These are phyloP conservation scores for Peucedramus taeniatus DNA, from an alignment of 2,113 vertebrate genomes.

Conservation along the genomic window DNA sequence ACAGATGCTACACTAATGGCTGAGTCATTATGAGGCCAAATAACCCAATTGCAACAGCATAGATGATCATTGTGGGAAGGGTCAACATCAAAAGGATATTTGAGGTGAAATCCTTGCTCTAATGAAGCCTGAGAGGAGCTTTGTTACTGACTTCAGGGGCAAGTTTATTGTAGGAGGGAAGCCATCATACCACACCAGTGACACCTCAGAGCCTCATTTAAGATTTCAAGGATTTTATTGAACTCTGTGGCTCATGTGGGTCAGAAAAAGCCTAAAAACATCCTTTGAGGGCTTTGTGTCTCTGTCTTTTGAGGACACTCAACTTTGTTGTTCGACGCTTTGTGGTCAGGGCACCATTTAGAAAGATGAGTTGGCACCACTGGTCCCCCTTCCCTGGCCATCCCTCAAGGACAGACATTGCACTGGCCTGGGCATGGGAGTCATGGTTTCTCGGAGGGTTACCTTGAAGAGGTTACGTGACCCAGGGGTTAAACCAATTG, in stretches of 20 bases:
- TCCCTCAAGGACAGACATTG: not conserved
- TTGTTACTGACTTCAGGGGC: not conserved
- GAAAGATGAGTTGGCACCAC: not conserved
- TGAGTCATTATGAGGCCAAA: not conserved
- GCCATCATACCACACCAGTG: not conserved
- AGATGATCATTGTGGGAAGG: not conserved
- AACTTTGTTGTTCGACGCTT: not conserved
- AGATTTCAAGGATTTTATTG: not conserved
- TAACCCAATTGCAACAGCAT: constrained; percentile 5
- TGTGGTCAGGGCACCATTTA: not conserved
- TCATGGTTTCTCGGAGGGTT: not conserved
- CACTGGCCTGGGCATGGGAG: not conserved
- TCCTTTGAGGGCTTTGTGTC: not conserved
- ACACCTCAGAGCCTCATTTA: not conserved
- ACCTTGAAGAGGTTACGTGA: not conserved
- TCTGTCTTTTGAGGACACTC: not conserved
- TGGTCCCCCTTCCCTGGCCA: not conserved
- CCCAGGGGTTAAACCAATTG: not conserved
- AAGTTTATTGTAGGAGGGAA: not conserved
- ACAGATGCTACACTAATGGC: not conserved
- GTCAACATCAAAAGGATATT: not conserved
- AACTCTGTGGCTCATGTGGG: not conserved
- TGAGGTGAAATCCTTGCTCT: not conserved
- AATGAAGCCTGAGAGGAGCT: not conserved
- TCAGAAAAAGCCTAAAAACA: not conserved